Evolutionary conservation across 2,113 vertebrate genomes (phyloP).

Genomic region (Eretmochelys imbricata): DNA sequence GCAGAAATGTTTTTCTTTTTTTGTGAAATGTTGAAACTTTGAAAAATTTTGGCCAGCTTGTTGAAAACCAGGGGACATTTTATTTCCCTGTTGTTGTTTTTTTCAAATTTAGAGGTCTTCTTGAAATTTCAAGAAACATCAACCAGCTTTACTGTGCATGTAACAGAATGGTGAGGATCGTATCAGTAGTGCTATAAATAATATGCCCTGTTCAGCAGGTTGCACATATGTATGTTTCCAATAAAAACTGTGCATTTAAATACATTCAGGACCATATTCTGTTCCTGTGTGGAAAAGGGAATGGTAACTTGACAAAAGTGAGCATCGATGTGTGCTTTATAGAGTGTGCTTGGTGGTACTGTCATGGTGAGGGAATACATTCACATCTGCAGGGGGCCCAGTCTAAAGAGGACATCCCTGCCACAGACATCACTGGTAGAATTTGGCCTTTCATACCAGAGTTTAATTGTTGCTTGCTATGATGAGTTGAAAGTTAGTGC

Average conservation of each 20-base stretch:
- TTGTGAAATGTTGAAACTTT: background rate
- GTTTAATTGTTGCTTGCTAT: conserved; percentile 58
- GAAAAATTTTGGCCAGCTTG: background rate
- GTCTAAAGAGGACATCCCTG: background rate
- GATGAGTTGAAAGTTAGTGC: background rate
- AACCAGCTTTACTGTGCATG: background rate
- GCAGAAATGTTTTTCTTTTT: background rate
- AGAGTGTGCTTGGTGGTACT: background rate
- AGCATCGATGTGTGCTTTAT: background rate
- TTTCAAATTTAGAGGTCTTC: background rate
- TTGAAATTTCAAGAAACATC: background rate
- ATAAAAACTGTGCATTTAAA: background rate
- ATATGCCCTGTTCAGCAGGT: background rate
- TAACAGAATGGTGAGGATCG: background rate
- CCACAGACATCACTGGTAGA: background rate
- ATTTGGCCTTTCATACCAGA: conserved; percentile 16
- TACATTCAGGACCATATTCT: background rate
- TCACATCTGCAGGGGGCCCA: background rate
- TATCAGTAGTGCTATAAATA: background rate
- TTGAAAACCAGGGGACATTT: background rate
- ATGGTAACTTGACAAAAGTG: background rate
- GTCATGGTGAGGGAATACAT: background rate
- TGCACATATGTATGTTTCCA: background rate
- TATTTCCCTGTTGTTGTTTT: background rate
- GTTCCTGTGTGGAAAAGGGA: background rate